phyloP scores from a whole-genome alignment of 2,888 invertebrate species.

The Caenorhabditis uteleia region DNA sequence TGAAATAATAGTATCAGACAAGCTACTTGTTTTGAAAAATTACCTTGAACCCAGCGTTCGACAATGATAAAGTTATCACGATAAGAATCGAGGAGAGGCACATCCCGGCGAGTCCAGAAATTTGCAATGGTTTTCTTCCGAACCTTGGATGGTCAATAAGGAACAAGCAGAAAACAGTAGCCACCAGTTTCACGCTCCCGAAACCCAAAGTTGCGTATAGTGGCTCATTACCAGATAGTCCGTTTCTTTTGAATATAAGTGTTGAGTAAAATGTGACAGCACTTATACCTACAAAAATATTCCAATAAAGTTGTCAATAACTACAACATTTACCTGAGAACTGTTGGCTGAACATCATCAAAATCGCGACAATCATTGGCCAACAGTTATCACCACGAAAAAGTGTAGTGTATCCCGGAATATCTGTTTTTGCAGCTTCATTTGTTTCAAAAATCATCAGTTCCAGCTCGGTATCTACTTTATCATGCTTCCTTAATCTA shows the following conservation, averaged over 20 bases:
- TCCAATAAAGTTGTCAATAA: not conserved
- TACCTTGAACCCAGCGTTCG: constrained; percentile 13
- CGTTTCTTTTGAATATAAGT: constrained; percentile 79
- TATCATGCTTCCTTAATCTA: constrained; percentile 14
- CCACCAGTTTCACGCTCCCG: constrained; percentile 72
- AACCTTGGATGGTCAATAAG: constrained; percentile 72
- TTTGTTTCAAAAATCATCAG: constrained; percentile 21
- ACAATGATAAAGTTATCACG: constrained; percentile 72
- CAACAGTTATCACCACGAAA: constrained; percentile 75
- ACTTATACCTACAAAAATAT: constrained; percentile 46
- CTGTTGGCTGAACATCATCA: constrained; percentile 87
- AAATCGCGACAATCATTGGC: constrained; percentile 81
- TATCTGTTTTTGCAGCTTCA: not conserved
- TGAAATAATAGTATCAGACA: not conserved
- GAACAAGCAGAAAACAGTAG: constrained; percentile 23
- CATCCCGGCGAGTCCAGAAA: constrained; percentile 84
- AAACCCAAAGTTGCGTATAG: constrained; percentile 84
- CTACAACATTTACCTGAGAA: constrained; percentile 76
- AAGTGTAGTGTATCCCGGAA: constrained; percentile 26
- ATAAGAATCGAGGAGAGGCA: constrained; percentile 78
- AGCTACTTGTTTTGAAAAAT: not conserved
- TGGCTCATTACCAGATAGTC: constrained; percentile 75
- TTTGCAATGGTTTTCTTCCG: constrained; percentile 82
- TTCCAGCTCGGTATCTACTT: constrained; percentile 24
- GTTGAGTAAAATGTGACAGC: constrained; percentile 77